Base-by-base conservation (phyloP, 1,140 invertebrate genomes). In the Armadillidium nasatum region DNA sequence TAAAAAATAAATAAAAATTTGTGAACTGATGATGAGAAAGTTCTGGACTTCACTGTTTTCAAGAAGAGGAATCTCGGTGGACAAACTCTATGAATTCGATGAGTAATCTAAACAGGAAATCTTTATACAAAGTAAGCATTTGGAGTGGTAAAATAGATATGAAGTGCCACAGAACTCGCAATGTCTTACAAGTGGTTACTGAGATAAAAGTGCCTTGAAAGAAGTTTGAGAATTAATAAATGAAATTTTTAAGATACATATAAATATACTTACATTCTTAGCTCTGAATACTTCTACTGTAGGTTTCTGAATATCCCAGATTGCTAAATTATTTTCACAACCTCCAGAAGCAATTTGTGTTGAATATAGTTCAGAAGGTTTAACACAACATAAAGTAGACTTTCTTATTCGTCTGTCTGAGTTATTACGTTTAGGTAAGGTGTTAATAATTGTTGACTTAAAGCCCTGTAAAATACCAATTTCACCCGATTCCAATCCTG, bases 271-370 rank as follows among this genome's bases (percentile, higher is more conserved):
- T 77, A 91, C 87, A 89, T 93, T 93, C 88, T 89, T 93, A 45
- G 90, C 90, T 82, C 83, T 86, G 84, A 91, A 94, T 75, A 87
- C 78, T 22, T 86, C 85, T 84, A 83, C 83, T 80, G 78, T 79
- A 81, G 83, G 82, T 13, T 78, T 82, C 80, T 88, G 84, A 22
- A 93, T 78, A 84, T 94, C 89, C 88, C 89, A 93, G 54, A 93
- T 81, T 85, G 92, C 91, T 13, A 94, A 83, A 75, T 89, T 88
- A 85, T 92, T 91, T 84, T 91, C 89, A 81, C 90, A 87, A 10
- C 92, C 91, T 19, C 91, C 91, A 15, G 90, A 91, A 0, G 89
- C 91, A 80, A 92, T 86, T 10, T 50, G 9, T 50, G 46, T 10
- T 50, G 46, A 50, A 50, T 50, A 15, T 15, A 50, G 46, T 50